Conservation (phyloP, 1,140 invertebrate genomes). For the Elymnias hypermnestra region DNA sequence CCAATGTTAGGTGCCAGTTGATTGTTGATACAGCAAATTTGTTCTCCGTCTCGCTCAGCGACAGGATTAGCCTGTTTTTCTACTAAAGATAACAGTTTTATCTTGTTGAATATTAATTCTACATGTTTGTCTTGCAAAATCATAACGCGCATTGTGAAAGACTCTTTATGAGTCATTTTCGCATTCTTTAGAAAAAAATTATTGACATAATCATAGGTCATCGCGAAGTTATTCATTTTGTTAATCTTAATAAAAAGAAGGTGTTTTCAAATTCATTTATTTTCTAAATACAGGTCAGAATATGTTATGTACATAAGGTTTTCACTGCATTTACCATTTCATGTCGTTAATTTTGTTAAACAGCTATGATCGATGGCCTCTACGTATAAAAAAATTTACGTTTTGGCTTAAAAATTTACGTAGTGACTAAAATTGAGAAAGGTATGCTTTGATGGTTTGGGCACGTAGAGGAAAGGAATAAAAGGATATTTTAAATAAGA, state of each 20-base stretch:
- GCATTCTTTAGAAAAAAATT: not conserved
- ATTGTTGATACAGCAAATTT: conserved; percentile 71
- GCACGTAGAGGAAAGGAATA: too few relatives aligned
- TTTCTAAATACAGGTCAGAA: too few relatives aligned
- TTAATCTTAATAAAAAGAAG: not conserved
- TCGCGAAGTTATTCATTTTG: not conserved
- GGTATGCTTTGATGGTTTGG: too few relatives aligned
- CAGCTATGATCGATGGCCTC: too few relatives aligned
- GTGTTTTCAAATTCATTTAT: too few relatives aligned
- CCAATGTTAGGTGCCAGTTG: conserved; percentile 59
- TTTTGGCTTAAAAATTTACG: too few relatives aligned
- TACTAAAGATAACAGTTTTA: conserved; percentile 67
- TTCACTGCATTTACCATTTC: too few relatives aligned
- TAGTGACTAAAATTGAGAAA: too few relatives aligned
- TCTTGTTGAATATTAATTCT: conserved; percentile 58
- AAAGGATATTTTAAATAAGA: too few relatives aligned
- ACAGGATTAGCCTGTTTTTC: conserved; percentile 67
- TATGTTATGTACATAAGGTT: too few relatives aligned
- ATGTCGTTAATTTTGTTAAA: too few relatives aligned
- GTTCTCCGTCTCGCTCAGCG: conserved; percentile 57
- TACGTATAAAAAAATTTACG: too few relatives aligned
- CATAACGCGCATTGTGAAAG: conserved; percentile 21
- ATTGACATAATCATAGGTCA: not conserved
- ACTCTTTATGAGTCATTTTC: conserved; percentile 16
- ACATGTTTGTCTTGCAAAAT: conserved; percentile 45